Evolutionary conservation across 37 sponge, comb jelly and placozoan species (phyloP).

Genomic region (Chondrosia reniformis): DNA sequence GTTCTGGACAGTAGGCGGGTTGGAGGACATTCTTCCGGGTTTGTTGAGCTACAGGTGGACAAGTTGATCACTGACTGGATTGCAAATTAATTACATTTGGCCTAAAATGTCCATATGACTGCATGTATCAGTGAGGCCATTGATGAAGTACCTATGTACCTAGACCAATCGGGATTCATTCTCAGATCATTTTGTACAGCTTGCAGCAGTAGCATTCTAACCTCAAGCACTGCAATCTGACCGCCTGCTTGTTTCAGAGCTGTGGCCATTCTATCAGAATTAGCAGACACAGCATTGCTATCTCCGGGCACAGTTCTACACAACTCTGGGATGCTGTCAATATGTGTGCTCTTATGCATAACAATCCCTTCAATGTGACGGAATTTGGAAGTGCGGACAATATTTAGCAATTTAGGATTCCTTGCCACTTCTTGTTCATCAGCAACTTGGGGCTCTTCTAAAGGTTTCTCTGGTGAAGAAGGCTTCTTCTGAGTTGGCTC

Average conservation of each 20-base stretch:
- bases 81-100: no score
- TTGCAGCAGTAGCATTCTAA: no score
- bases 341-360: constrained; percentile 61
- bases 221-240: constrained; percentile 78
- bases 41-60: constrained; percentile 1
- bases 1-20: constrained; percentile 65
- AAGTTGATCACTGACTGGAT: neutral
- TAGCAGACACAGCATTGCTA: constrained; percentile 62
- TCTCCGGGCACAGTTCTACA: constrained; percentile 67
- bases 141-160: no score
- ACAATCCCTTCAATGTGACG: constrained; percentile 68
- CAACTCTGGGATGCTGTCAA: constrained; percentile 63
- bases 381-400: constrained; percentile 74
- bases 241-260: constrained; percentile 66
- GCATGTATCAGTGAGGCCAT: no score
- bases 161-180: no score
- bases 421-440: neutral
- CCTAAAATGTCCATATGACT: no score
- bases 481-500: neutral
- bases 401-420: constrained; percentile 34
- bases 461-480: neutral
- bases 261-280: constrained; percentile 32
- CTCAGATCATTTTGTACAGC: no score
- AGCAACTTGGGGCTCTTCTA: neutral
- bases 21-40: constrained; percentile 51